These are phyloP conservation scores for Sylvia atricapilla DNA, from an alignment of 2,113 vertebrate genomes.

Conservation along the genomic window DNA sequence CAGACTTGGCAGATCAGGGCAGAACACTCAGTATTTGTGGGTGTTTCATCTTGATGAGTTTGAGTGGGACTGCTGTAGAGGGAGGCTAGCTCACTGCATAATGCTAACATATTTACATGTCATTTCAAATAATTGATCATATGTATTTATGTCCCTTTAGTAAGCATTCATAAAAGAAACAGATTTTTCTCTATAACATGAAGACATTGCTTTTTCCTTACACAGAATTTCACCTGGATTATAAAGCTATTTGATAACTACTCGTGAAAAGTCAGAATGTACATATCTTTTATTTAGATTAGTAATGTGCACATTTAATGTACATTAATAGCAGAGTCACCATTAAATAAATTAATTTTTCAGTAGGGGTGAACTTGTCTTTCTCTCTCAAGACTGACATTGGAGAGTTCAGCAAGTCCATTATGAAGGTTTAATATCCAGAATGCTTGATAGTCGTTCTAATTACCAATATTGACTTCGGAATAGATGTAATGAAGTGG, in stretches of 20 bases:
- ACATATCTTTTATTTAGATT: neutral
- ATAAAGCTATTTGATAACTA: neutral
- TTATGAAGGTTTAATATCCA: neutral
- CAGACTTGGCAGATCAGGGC: neutral
- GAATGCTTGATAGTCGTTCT: neutral
- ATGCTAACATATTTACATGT: neutral
- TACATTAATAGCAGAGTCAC: neutral
- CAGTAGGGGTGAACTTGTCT: neutral
- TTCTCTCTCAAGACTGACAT: neutral
- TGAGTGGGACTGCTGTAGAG: neutral
- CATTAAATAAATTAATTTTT: neutral
- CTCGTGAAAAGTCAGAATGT: neutral
- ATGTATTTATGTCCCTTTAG: neutral
- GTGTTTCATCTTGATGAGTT: neutral
- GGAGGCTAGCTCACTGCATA: neutral
- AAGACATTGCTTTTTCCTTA: neutral
- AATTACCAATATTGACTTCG: neutral
- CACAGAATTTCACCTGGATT: neutral
- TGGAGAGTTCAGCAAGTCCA: neutral
- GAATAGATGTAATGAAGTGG: slow-evolving; percentile 21
- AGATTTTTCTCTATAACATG: neutral
- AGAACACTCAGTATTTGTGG: neutral
- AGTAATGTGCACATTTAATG: neutral
- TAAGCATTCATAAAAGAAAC: neutral
- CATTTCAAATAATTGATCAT: neutral